phyloP scores from a whole-genome alignment of 2,888 invertebrate genomes.

The Heteropelma amictum region DNA sequence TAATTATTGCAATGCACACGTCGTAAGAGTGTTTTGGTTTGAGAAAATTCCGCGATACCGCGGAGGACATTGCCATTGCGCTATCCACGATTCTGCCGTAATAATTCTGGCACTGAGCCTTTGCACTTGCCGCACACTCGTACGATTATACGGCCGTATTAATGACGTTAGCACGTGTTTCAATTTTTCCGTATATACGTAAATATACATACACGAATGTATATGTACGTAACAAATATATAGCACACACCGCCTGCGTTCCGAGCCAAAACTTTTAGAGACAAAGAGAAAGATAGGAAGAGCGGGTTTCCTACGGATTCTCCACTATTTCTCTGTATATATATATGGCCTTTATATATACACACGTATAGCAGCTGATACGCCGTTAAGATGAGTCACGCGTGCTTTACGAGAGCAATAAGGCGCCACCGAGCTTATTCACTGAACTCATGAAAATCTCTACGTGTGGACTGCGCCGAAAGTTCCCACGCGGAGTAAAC shows the following conservation, averaged over 20 bases:
- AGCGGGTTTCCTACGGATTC: constrained; percentile 35
- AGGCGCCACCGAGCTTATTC: constrained; percentile 3
- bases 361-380: no score
- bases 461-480: no score
- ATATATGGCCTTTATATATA: neutral
- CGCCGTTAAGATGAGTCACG: constrained; percentile 30
- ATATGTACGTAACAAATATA: neutral
- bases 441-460: constrained; percentile 28
- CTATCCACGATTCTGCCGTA: constrained; percentile 39
- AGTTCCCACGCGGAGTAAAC: no score
- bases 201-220: neutral
- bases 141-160: neutral
- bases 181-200: neutral
- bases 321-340: constrained; percentile 31
- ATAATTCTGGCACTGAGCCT: constrained; percentile 53
- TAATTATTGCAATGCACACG: no score
- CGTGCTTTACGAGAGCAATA: constrained; percentile 20
- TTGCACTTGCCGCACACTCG: constrained; percentile 33
- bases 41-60: constrained; percentile 42
- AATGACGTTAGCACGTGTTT: constrained; percentile 2
- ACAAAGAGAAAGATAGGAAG: constrained; percentile 15
- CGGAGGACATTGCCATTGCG: constrained; percentile 47
- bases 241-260: neutral
- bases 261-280: constrained; percentile 16
- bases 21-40: neutral